Percentiles rank a stretch among this genome's conserved stretches.
Conservation (phyloP, 2,888 invertebrate species). For the Apodemia mormo region DNA sequence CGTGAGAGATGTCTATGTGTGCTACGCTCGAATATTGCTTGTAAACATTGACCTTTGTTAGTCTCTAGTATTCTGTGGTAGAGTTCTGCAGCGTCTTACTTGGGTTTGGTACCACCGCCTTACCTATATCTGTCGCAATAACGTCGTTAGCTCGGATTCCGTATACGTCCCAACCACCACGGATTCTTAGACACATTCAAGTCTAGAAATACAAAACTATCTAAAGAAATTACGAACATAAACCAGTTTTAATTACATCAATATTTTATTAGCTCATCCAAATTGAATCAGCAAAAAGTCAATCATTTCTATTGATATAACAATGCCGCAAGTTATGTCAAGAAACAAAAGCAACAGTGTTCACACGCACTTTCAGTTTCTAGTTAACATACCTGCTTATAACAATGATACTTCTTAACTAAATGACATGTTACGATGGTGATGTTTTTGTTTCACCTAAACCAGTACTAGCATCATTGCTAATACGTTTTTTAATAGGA, state of each 20-base stretch:
- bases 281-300: background rate
- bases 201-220: background rate
- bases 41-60: no score
- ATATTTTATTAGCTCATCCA: background rate
- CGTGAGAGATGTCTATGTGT: no score
- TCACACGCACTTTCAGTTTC: slow-evolving; percentile 57
- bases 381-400: background rate
- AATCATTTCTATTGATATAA: background rate
- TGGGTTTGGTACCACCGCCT: no score
- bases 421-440: background rate
- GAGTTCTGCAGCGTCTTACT: no score
- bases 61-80: no score
- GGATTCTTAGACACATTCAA: background rate
- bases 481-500: no score
- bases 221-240: background rate
- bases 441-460: background rate
- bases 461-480: no score
- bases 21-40: no score
- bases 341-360: slow-evolving; percentile 9
- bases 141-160: no score
- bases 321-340: background rate
- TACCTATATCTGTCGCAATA: no score
- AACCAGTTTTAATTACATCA: background rate
- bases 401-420: background rate
- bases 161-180: background rate